Evolutionary conservation across 2,888 invertebrate species (phyloP).

Genomic region (Pollenia griseotomentosa): DNA sequence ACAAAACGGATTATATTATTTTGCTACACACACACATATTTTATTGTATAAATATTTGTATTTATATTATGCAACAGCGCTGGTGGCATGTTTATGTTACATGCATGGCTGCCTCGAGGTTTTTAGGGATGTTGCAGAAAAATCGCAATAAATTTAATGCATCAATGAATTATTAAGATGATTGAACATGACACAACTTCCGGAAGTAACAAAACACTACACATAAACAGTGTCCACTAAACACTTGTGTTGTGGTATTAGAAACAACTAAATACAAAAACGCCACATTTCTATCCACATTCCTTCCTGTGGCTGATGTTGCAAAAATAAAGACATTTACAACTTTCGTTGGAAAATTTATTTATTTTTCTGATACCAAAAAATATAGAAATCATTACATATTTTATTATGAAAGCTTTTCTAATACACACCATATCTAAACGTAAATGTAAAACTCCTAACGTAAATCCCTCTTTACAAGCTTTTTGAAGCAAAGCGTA

Average conservation of each 20-base stretch:
- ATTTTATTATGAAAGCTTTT: conserved; percentile 61
- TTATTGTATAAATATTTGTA: not conserved
- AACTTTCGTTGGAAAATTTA: not conserved
- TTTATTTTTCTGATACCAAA: not conserved
- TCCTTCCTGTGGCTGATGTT: not conserved
- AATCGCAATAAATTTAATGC: conserved; percentile 54
- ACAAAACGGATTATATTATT: not conserved
- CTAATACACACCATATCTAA: too few relatives aligned
- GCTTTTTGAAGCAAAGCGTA: too few relatives aligned
- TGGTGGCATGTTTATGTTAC: not conserved
- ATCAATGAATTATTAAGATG: conserved; percentile 44
- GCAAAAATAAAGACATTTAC: conserved; percentile 10
- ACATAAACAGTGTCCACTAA: not conserved
- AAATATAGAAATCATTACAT: conserved; percentile 60
- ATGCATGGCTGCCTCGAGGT: conserved; percentile 2
- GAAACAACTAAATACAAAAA: not conserved
- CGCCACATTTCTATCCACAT: not conserved
- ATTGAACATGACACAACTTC: conserved; percentile 57
- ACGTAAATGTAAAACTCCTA: too few relatives aligned
- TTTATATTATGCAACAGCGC: not conserved
- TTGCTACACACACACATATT: not conserved
- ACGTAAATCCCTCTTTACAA: too few relatives aligned
- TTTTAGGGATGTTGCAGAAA: not conserved
- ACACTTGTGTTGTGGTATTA: not conserved
- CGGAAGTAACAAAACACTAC: conserved; percentile 31